A percentile compares a stretch with the other conserved stretches of the same genome.
These are phyloP conservation scores for Tipula vernalis DNA, from an alignment of 2,888 invertebrate species.

Conservation along the genomic window DNA sequence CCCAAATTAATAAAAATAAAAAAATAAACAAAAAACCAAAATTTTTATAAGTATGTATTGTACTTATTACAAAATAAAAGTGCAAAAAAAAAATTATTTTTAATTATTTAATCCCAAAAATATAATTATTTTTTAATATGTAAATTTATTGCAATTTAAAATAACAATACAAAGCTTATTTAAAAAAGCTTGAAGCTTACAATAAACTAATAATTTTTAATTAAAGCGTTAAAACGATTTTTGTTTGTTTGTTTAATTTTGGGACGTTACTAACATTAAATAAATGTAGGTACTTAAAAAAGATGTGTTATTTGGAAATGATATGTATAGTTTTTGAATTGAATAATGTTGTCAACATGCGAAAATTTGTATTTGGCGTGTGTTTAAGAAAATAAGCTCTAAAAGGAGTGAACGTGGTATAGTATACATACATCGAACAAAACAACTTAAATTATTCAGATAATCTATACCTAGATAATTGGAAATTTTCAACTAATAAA, in stretches of 20 bases:
- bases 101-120: neutral
- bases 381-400: neutral
- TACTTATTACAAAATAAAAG: neutral
- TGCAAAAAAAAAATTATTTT: neutral
- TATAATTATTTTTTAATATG: neutral
- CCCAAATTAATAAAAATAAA: neutral
- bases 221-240: neutral
- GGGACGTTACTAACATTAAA: neutral
- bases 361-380: neutral
- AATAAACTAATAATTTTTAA: neutral
- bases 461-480: neutral
- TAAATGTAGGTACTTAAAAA: neutral
- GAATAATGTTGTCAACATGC: neutral
- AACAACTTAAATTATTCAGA: neutral
- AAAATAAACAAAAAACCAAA: neutral
- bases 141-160: neutral
- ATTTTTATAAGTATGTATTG: neutral
- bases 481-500: neutral
- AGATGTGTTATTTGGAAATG: neutral
- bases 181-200: neutral
- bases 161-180: neutral
- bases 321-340: neutral
- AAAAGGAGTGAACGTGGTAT: neutral
- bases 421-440: neutral
- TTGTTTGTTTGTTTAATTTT: neutral